Evolutionary conservation across 2,797 vertebrate species (phyloP).

Genomic region (Tangara arthus): DNA sequence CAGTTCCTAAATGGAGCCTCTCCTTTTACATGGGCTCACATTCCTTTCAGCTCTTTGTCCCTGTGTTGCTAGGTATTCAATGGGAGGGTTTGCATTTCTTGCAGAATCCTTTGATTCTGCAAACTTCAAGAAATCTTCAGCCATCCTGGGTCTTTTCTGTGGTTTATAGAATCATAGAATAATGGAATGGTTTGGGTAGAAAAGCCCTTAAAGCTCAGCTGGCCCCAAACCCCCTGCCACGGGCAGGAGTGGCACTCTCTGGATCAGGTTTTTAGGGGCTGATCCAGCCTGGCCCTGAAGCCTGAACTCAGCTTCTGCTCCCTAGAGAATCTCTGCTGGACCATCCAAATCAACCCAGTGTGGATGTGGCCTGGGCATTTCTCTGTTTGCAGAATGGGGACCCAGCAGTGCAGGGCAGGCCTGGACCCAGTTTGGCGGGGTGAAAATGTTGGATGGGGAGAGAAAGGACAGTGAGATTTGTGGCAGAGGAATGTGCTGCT

Average conservation of each 20-base stretch:
- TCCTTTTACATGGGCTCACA: neutral
- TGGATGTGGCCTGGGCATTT: neutral
- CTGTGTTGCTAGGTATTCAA: neutral
- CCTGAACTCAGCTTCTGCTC: neutral
- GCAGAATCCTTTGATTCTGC: neutral
- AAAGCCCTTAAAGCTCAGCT: neutral
- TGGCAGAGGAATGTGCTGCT: neutral
- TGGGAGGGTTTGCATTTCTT: neutral
- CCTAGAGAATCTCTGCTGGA: neutral
- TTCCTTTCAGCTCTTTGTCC: neutral
- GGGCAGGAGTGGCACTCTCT: neutral
- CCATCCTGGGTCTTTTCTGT: neutral
- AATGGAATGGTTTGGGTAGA: neutral
- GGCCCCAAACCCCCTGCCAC: neutral
- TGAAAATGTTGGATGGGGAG: neutral
- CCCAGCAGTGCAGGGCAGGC: neutral
- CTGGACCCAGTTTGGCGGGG: accelerated
- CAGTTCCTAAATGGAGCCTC: neutral
- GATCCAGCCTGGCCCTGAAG: neutral
- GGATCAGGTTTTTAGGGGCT: neutral
- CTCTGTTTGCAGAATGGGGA: neutral
- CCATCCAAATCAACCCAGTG: neutral
- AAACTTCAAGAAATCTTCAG: neutral
- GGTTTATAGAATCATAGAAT: neutral
- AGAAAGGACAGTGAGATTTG: neutral